These are phyloP conservation scores for Chinchilla lanigera DNA, from an alignment of 2,113 vertebrate species.

Conservation along the genomic window DNA sequence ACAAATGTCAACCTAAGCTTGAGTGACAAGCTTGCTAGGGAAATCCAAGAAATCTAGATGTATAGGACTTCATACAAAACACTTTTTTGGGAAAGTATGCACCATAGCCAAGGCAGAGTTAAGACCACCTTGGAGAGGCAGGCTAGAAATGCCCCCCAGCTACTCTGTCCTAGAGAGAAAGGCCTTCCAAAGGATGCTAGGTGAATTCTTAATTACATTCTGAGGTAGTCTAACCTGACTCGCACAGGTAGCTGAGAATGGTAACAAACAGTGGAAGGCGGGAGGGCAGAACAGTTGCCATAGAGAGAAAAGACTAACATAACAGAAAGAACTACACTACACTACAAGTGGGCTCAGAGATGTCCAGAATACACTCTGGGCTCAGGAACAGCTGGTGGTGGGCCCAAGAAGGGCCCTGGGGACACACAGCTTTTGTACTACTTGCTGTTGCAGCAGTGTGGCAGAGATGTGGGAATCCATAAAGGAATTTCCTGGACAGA, in stretches of 20 bases:
- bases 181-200: not conserved
- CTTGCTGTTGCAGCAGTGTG: too few species aligned
- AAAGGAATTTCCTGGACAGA: not conserved
- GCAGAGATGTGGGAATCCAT: not conserved
- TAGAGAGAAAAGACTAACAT: not conserved
- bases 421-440: not conserved
- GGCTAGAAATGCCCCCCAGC: not conserved
- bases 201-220: conserved; percentile 46
- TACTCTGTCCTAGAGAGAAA: not conserved
- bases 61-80: not conserved
- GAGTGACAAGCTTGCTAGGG: not conserved
- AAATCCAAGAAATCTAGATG: not conserved
- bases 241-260: conserved; percentile 29
- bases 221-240: conserved; percentile 69
- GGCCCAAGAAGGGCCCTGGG: not conserved
- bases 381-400: not conserved
- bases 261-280: not conserved
- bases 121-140: not conserved
- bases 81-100: not conserved
- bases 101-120: conserved; percentile 14
- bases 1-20: not conserved
- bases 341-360: not conserved
- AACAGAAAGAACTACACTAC: not conserved
- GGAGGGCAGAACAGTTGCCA: not conserved
- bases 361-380: not conserved